Base-by-base conservation (phyloP, 2,113 vertebrate species). In the Passer domesticus region DNA sequence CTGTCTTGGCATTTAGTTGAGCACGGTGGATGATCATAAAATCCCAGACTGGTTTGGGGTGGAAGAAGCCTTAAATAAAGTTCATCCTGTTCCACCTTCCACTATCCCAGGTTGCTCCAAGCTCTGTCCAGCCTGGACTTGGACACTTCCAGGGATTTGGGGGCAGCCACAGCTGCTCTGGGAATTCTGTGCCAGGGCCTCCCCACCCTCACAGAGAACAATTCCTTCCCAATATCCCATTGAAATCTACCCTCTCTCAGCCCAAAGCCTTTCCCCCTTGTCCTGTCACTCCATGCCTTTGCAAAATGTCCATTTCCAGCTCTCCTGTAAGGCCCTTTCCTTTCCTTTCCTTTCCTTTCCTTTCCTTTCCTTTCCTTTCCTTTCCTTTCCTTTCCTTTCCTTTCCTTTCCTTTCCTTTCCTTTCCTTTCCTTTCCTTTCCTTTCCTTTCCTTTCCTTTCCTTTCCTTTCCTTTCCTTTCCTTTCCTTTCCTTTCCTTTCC, bases 151-250 rank as follows among this genome's bases (percentile, higher is more conserved):
- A 82, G 77, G 60, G 37, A 33, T 58, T 50, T 59, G 55, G 59
- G 30, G 13, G 14, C 35, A 72, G 67, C 35, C 44, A 33, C 86
- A 81, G 52, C 37, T 44, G 20, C 27, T 59, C 33, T 74, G 77
- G 22, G 37, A 2, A 50, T 0, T 2, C 68, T 27, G 2, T 33
- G 6, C 25, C 59, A 73, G 35, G 6, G 11, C 28, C 18, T 66
- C 0, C 0, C 9, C 21, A 23, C 31, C 18, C 19, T 44, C 12
- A 0, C 27, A 46, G 19, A 0, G 0, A 9, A 1, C 0, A 63
- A 60, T 60, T 60, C 20, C 16, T 52, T 52, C 28, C 53, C 31
- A 46, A 8, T 8, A 52, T 39, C 39, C 53, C 53, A n/a, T 6
- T 3, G 3, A 39, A 17, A 67, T 39, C 33, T 24, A 13, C 22